Base-by-base conservation (phyloP, 1,140 invertebrate genomes). In the Dinothrombium tinctorium region DNA sequence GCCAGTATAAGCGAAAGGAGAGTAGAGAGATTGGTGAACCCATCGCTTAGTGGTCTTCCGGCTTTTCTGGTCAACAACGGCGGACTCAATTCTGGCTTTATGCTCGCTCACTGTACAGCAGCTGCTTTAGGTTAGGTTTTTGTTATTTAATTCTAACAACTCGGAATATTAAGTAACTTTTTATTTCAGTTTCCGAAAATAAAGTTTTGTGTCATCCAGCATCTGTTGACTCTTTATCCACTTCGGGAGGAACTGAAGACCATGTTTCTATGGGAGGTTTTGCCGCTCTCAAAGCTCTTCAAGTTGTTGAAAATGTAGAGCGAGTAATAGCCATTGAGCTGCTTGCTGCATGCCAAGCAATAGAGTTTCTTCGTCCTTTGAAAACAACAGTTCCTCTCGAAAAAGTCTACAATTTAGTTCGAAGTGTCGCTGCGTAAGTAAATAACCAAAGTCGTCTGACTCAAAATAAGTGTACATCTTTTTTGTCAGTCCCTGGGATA, bases 261-360 rank as follows among this genome's bases (percentile, higher is more conserved):
- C 74, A 76, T 53, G 74, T 76, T 23, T 70, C 68, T 0, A 76
- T 76, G 74, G 74, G 74, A 22, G 73, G 71, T 5, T 76, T 71
- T 54, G 56, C 73, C 0, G 74, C 74, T 0, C 54, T 74, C 37
- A 76, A 76, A 56, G 65, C 67, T 22, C 55, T 71, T 3, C 59
- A 54, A 42, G 64, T 73, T n/a, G 63, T 74, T 7, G 68, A 71
- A 51, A 70, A 74, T 53, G 71, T 73, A 1, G 71, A 74, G 52
- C 58, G 61, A 42, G 73, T 76, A 1, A 63, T 76, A 37, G 72
- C 71, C 3, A 75, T 76, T 47, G 74, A 76, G 54, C 53, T 76
- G 19, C 47, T 77, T 17, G 65, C 68, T 19, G 72, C 73, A 3
- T 75, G 73, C 53, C 74, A 77, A 57, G 74, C 72, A 1, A 69